Evolutionary conservation across 2,113 vertebrate species (phyloP).

Genomic region (Scomber scombrus): DNA sequence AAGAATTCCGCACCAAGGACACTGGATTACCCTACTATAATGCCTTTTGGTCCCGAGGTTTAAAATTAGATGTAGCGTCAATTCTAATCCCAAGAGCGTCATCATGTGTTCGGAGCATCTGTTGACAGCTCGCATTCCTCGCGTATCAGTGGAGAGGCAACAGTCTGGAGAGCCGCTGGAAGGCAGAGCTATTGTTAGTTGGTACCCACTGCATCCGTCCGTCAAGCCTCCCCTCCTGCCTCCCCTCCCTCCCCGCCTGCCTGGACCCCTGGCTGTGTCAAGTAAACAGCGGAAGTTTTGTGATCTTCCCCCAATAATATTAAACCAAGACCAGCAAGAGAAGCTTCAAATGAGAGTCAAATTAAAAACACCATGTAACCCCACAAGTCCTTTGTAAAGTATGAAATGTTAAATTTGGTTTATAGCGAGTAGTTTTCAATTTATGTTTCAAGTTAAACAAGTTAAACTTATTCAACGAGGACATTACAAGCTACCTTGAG

Average conservation of each 20-base stretch:
- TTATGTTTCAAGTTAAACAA: too few species aligned
- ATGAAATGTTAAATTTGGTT: too few species aligned
- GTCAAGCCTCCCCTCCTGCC: constrained; percentile 66
- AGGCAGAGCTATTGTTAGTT: constrained; percentile 84
- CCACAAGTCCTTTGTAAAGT: too few species aligned
- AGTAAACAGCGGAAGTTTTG: not conserved
- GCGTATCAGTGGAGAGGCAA: constrained; percentile 91
- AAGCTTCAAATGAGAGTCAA: not conserved
- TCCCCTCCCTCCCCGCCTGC: too few species aligned
- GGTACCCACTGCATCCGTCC: constrained; percentile 86
- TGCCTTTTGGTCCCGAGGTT: constrained; percentile 86
- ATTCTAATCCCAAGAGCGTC: constrained; percentile 92
- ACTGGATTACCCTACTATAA: constrained; percentile 87
- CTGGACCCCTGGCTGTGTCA: not conserved
- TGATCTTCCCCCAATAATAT: too few species aligned
- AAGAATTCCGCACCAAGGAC: constrained; percentile 86
- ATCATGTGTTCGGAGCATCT: constrained; percentile 94
- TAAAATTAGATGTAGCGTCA: constrained; percentile 94
- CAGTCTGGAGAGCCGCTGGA: constrained; percentile 84
- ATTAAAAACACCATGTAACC: constrained; percentile 8
- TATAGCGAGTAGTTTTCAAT: too few species aligned
- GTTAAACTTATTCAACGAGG: too few species aligned
- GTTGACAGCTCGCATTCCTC: constrained; percentile 96
- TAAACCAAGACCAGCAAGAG: too few species aligned
- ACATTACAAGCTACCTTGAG: too few species aligned